These are phyloP conservation scores for Prietella phreatophila DNA, from an alignment of 2,113 vertebrate genomes.

Conservation along the genomic window DNA sequence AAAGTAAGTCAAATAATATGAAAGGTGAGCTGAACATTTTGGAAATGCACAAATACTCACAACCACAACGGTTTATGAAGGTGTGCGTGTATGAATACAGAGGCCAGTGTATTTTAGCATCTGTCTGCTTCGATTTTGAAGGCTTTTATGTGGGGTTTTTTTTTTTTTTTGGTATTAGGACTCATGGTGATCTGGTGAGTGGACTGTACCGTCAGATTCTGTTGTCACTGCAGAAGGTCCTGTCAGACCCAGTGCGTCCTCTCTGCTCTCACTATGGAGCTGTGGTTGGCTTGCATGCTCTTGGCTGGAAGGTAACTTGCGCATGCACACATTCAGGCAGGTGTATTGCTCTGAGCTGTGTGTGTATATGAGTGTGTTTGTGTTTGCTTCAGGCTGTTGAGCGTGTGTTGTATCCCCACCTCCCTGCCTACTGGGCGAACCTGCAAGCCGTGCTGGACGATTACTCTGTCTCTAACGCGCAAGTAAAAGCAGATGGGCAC, in stretches of 20 bases:
- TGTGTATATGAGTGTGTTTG: conserved; percentile 21
- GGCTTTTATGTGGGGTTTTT: neutral
- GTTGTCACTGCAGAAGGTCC: conserved; percentile 87
- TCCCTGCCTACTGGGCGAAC: conserved; percentile 90
- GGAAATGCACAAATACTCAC: neutral
- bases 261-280: conserved; percentile 93
- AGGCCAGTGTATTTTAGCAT: neutral
- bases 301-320: conserved; percentile 85
- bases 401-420: conserved; percentile 85
- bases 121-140: no score
- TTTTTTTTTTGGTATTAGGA: conserved; percentile 69
- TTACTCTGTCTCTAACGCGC: conserved; percentile 89
- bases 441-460: conserved; percentile 88
- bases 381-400: conserved; percentile 79
- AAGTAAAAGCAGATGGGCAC: conserved; percentile 91
- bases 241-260: conserved; percentile 86
- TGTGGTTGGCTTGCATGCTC: conserved; percentile 86
- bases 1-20: neutral
- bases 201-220: conserved; percentile 89
- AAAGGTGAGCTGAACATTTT: neutral
- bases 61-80: neutral
- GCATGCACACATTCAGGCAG: neutral
- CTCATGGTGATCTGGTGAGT: conserved; percentile 83
- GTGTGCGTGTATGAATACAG: neutral
- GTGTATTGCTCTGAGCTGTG: neutral